Evolutionary conservation across 2,113 vertebrate species (phyloP).

Genomic region (Brachypodius melanocephalos): DNA sequence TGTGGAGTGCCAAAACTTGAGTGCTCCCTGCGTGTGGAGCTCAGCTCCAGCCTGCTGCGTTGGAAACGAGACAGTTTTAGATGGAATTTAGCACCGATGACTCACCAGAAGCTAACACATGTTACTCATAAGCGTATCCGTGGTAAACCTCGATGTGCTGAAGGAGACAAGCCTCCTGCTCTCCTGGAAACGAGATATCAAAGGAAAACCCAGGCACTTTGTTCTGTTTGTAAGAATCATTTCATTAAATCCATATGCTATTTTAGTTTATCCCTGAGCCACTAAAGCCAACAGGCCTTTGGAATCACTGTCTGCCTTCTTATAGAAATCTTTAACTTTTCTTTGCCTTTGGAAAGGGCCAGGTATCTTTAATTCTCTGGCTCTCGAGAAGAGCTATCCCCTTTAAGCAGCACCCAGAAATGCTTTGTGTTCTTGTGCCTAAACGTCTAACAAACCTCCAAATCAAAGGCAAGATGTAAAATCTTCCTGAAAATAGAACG

Average conservation of each 20-base stretch:
- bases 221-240: neutral
- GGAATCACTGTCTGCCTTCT: neutral
- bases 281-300: neutral
- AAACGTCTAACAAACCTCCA: neutral
- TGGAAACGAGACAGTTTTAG: neutral
- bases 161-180: neutral
- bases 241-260: neutral
- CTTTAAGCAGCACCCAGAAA: neutral
- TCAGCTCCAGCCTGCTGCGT: neutral
- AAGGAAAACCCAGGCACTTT: neutral
- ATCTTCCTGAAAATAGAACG: neutral
- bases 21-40: neutral
- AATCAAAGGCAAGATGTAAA: neutral
- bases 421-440: neutral
- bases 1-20: neutral
- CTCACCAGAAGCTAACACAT: constrained; percentile 15
- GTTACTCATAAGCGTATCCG: neutral
- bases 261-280: neutral
- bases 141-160: neutral
- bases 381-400: neutral
- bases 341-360: neutral
- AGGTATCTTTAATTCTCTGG: neutral
- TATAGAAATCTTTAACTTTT: neutral
- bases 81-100: neutral
- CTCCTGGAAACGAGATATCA: neutral